Conservation (phyloP, 2,113 vertebrate species). For the Alouatta palliata region DNA sequence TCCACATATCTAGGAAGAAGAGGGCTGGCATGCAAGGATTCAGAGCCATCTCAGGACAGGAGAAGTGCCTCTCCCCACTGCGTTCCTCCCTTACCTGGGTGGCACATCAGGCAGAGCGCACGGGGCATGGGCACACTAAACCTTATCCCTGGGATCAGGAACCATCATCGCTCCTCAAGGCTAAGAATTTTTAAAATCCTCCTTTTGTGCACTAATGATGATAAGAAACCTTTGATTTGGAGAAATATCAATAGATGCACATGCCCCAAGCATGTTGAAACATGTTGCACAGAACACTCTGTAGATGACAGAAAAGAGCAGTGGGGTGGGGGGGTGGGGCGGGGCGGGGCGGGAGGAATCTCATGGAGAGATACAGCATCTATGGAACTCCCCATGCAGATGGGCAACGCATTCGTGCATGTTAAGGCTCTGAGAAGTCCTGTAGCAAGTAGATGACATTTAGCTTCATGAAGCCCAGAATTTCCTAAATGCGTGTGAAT, state of each 20-base stretch:
- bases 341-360: neutral
- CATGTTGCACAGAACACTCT: neutral
- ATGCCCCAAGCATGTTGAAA: neutral
- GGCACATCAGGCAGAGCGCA: neutral
- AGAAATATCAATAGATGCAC: neutral
- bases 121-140: neutral
- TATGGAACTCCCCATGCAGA: neutral
- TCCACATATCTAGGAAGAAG: neutral
- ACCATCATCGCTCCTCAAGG: neutral
- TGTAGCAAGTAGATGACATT: neutral
- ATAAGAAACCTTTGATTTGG: neutral
- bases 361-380: neutral
- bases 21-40: neutral
- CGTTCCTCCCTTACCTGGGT: no score
- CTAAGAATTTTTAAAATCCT: neutral
- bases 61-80: no score
- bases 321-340: no score
- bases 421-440: neutral
- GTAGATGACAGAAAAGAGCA: neutral
- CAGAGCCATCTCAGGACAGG: neutral
- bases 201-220: neutral
- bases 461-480: neutral
- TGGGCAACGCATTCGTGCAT: accelerated
- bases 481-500: neutral
- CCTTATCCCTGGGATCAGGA: neutral